Percentiles rank a stretch among this genome's conserved stretches.
Conservation (phyloP, 2,888 invertebrate genomes). For the Cacoxenus indagator region DNA sequence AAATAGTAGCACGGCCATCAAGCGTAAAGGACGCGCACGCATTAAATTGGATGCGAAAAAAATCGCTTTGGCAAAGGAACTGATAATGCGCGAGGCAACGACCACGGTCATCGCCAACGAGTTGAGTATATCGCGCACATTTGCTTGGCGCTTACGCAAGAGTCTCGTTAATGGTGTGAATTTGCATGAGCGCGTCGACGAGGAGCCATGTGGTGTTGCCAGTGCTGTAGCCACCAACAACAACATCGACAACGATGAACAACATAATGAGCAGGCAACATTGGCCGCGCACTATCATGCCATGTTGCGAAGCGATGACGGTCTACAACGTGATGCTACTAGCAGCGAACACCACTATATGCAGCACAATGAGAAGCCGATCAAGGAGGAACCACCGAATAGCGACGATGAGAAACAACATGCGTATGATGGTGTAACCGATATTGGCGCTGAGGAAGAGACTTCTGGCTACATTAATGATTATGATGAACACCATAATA, state of each 20-base stretch:
- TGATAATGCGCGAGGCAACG: constrained; percentile 67
- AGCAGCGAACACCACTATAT: constrained; percentile 44
- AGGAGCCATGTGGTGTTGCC: constrained; percentile 29
- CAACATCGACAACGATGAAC: constrained; percentile 30
- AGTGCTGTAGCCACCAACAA: constrained; percentile 18
- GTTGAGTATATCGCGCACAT: constrained; percentile 67
- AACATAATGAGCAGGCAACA: not conserved
- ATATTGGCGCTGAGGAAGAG: constrained; percentile 58
- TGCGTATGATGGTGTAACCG: constrained; percentile 33
- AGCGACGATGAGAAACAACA: constrained; percentile 53
- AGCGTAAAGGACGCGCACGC: constrained; percentile 69
- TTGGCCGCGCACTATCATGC: not conserved
- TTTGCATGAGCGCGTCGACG: constrained; percentile 67
- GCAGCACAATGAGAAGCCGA: constrained; percentile 31
- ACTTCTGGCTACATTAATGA: constrained; percentile 55
- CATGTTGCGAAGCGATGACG: not conserved
- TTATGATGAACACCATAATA: too few relatives aligned
- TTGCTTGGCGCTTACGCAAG: constrained; percentile 69
- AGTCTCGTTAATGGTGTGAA: constrained; percentile 69
- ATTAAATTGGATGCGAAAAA: constrained; percentile 69
- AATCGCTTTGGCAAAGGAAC: constrained; percentile 67
- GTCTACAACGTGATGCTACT: constrained; percentile 2
- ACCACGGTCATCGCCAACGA: constrained; percentile 69
- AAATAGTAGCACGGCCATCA: constrained; percentile 47
- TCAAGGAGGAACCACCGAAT: constrained; percentile 54